Conservation (phyloP, 2,113 vertebrate genomes). For the Mohoua ochrocephala region DNA sequence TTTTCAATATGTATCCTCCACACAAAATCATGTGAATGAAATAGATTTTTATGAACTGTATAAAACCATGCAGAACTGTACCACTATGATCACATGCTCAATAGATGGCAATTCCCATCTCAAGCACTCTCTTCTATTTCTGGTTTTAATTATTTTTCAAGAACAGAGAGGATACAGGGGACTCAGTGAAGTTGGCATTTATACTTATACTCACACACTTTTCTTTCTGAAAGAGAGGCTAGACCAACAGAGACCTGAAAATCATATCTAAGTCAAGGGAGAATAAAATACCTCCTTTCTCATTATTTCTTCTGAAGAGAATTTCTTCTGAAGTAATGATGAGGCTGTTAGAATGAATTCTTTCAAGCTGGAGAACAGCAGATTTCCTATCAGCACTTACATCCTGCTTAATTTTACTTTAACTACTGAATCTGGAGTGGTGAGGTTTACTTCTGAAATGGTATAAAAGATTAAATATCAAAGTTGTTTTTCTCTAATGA, state of each 20-base stretch:
- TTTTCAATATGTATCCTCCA: not conserved
- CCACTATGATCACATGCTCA: not conserved
- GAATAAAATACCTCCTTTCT: slow-evolving; percentile 23
- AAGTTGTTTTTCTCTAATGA: not conserved
- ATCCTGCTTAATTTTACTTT: slow-evolving; percentile 5
- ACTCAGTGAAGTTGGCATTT: not conserved
- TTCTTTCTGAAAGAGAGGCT: not conserved
- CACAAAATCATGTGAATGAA: not conserved
- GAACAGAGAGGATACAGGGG: not conserved
- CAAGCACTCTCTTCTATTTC: not conserved
- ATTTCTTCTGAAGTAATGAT: slow-evolving; percentile 41
- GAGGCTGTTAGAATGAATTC: not conserved
- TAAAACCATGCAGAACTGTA: not conserved
- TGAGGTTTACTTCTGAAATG: slow-evolving; percentile 16
- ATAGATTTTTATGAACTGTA: not conserved
- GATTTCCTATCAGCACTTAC: not conserved
- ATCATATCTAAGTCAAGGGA: not conserved
- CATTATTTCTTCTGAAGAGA: slow-evolving; percentile 22
- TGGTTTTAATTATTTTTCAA: slow-evolving; percentile 46
- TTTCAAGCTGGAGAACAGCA: not conserved
- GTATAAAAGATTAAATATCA: slow-evolving; percentile 24
- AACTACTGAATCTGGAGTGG: not conserved
- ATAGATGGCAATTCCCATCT: not conserved
- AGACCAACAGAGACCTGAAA: not conserved
- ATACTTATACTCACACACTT: not conserved